Base-by-base conservation (phyloP, 1,140 invertebrate species). In the Heliconius himera region DNA sequence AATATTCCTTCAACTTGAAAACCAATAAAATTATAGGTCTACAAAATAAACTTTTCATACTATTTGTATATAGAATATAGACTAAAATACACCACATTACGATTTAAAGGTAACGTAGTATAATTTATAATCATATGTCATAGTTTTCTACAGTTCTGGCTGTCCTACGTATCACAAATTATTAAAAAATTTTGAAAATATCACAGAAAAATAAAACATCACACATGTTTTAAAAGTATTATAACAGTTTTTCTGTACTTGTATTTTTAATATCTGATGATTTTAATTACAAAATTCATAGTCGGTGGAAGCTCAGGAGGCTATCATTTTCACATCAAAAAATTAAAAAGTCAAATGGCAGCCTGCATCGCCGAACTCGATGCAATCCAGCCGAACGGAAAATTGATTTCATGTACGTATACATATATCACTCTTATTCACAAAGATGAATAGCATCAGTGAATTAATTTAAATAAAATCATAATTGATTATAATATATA, bases 281-380 rank as follows among this genome's bases (percentile, higher is more conserved):
- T 16, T 66, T 13, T 66, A 66, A 66, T 66, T 66, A 66, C 26
- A 66, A 29, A 66, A 66, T 29, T 66, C 1, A 66, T 29, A 66
- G 26, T 66, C 60, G 22, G 60, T 16, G 16, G 26, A 66, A 66
- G 4, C 26, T 29, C 70, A 26, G 74, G 46, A 76, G 26, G 79
- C 56, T 46, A 60, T 78, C 77, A 81, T 81, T 85, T 84, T 80
- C 78, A 83, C 70, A 77, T 80, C 72, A 75, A 78, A 78, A 82
- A 83, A 84, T 86, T 86, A 84, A 86, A 86, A 84, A 84, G 81
- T 84, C 78, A 86, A 84, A 84, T 81, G 83, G 80, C 81, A 79
- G 77, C 76, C 73, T 51, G 49, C 71, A 51, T 41, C 33, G 66
- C 71, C 77, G 73, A 76, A 74, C 78, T 74, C 81, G 73, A 84